Evolutionary conservation across 2,888 invertebrate genomes (phyloP), one percentile per base, ranked within the genome.

Genomic region (Dermolepida albohirtum): DNA sequence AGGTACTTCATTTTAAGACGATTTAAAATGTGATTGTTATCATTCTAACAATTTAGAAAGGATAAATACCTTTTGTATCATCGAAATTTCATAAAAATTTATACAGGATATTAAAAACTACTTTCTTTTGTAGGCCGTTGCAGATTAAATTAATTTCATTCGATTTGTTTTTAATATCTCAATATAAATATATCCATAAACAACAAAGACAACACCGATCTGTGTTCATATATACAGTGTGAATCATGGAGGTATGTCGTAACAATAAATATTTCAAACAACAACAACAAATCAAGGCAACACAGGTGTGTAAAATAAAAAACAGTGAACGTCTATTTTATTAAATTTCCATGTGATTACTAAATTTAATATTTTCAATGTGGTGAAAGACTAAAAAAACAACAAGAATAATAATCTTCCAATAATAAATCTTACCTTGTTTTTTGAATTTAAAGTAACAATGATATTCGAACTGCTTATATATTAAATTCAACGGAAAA

Each of bases 221-320:
- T 16, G 59, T 62, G 59, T 62, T 34, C 34, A 62, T 62, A 62
- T 62, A 62, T 62, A 62, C 59, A 62, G 59, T 47, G 59, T 62
- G 59, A 47, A 47, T 62, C 47, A 29, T 47, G 59, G 16, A 47
- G n/a, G 49, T 27, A 41, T 34, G 34, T 10, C 44, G 29, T 62
- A 59, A 59, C 59, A 44, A 44, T 44, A 14, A 44, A 29, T 44
- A 44, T 47, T 29, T 47, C 34, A 47, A 62, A 62, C 17, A 47
- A 44, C 47, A 43, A 44, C 43, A 62, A 62, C 59, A 47, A 47
- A 62, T 47, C 34, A 27, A 59, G 44, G 59, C 59, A 59, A 59
- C 34, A 29, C 16, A 47, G 44, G 59, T 47, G 34, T 59, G n/a
- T 57, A 54, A 40, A 54, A 22, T 22, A 22, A 40, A 39, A 40